Evolutionary conservation across 2,797 vertebrate species (phyloP), one percentile per base, ranked within the genome.

Genomic region (Lagodon rhomboides): DNA sequence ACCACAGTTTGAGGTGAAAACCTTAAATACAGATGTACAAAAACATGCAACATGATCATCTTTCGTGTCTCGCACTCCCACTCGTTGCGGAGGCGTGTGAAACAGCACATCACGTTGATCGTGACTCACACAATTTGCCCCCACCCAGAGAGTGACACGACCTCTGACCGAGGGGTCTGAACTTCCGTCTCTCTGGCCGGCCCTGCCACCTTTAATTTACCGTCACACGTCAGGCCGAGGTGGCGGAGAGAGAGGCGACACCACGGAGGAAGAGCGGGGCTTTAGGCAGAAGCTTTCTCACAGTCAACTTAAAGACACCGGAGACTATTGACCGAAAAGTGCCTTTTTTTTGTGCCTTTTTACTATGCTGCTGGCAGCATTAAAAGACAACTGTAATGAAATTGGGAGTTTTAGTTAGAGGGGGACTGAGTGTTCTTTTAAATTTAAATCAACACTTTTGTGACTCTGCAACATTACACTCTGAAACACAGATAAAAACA

Each of bases 121-220:
- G 17, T 72, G 79, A 81, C 68, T 82, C 61, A 51, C 71, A 70
- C 74, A 51, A 69, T 83, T 75, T 68, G 44, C 75, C 75, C 89
- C 87, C 74, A 67, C 64, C 27, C 78, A 83, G 82, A 83, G 85
- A 84, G 82, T 88, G 85, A 93, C 92, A 70, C 44, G 83, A 92
- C 91, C 92, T 95, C 81, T 77, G 91, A 94, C 91, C 87, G 11
- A 61, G 65, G 65, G 81, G 79, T 79, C 84, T 91, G 85, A 91
- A 92, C 90, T 89, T 94, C 87, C 82, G 75, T 90, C 83, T 90
- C 75, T 49, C 54, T 18, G 59, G 68, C 70, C 10, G 58, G 80
- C 59, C 77, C 89, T 93, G 94, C 84, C 90, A 91, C 49, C 20
- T 91, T 77, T 71, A 78, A 93, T 95, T 92, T 93, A 84, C 59